These are phyloP conservation scores for Dorcus hopei DNA, from an alignment of 2,888 invertebrate genomes.

Conservation along the genomic window DNA sequence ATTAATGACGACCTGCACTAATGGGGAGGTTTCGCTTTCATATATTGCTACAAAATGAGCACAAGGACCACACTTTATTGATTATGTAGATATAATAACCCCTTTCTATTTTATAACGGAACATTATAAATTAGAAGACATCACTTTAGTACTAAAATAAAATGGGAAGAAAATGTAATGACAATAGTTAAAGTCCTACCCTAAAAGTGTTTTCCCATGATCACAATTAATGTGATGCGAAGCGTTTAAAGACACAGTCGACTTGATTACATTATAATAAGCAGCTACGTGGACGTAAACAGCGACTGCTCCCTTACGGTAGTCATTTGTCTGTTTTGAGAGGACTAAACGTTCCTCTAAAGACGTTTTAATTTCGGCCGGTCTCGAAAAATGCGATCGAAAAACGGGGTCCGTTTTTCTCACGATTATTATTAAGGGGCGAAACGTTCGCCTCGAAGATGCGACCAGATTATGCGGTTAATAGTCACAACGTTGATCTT, in stretches of 20 bases:
- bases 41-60: no score
- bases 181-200: no score
- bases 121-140: no score
- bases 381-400: slow-evolving; percentile 24
- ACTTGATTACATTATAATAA: slow-evolving; percentile 41
- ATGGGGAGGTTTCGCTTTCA: no score
- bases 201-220: no score
- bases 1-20: neutral
- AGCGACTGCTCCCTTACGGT: slow-evolving; percentile 34
- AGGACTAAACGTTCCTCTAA: slow-evolving; percentile 32
- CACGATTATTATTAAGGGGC: slow-evolving; percentile 21
- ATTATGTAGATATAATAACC: no score
- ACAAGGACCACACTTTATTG: no score
- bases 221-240: neutral
- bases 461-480: slow-evolving; percentile 19
- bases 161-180: no score
- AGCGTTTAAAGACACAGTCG: neutral
- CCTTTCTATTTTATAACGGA: no score
- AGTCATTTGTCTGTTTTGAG: slow-evolving; percentile 37
- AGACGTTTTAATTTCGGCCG: slow-evolving; percentile 36
- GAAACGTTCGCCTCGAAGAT: neutral
- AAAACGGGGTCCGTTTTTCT: slow-evolving; percentile 18
- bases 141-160: no score
- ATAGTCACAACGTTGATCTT: slow-evolving; percentile 24
- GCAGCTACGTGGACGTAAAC: slow-evolving; percentile 29